phyloP scores from a whole-genome alignment of 2,797 vertebrate genomes.

The Ctenochaetus hawaiiensis region DNA sequence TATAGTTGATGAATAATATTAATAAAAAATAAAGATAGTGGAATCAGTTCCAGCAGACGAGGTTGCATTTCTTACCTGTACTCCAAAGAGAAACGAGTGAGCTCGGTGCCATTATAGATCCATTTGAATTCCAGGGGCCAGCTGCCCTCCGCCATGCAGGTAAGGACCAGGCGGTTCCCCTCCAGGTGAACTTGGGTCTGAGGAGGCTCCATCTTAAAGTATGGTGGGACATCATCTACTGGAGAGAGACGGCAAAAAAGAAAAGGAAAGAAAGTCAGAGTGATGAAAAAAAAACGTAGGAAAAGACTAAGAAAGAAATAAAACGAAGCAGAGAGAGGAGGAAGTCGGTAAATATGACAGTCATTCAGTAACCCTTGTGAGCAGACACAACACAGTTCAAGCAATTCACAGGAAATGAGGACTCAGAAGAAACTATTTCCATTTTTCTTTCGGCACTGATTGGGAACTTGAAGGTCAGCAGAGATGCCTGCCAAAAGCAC shows the following conservation, averaged over 20 bases:
- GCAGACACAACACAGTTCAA: slow-evolving; percentile 60
- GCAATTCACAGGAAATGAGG: slow-evolving; percentile 68
- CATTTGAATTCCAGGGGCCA: slow-evolving; percentile 99
- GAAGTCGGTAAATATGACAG: slow-evolving; percentile 36
- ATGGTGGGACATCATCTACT: slow-evolving; percentile 94
- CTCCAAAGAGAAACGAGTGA: slow-evolving; percentile 96
- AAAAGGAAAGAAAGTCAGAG: neutral
- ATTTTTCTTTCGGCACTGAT: slow-evolving; percentile 75
- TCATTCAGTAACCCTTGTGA: slow-evolving; percentile 50
- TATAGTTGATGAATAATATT: slow-evolving; percentile 58
- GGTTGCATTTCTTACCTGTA: slow-evolving; percentile 88
- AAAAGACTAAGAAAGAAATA: slow-evolving; percentile 13
- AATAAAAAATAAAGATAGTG: slow-evolving; percentile 31
- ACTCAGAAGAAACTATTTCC: slow-evolving; percentile 72
- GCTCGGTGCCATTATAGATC: slow-evolving; percentile 93
- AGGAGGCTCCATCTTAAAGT: slow-evolving; percentile 97
- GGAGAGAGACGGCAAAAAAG: slow-evolving; percentile 20
- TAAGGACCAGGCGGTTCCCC: slow-evolving; percentile 96
- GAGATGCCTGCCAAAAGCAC: slow-evolving; percentile 73
- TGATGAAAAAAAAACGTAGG: slow-evolving; percentile 3
- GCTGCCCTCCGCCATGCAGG: slow-evolving; percentile 99
- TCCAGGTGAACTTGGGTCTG: slow-evolving; percentile 96
- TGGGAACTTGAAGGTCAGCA: slow-evolving; percentile 82
- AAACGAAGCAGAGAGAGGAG: slow-evolving; percentile 25
- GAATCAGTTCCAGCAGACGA: slow-evolving; percentile 20